These are phyloP conservation scores for Fistularia commersonii DNA, from an alignment of 2,797 vertebrate genomes.

Conservation along the genomic window DNA sequence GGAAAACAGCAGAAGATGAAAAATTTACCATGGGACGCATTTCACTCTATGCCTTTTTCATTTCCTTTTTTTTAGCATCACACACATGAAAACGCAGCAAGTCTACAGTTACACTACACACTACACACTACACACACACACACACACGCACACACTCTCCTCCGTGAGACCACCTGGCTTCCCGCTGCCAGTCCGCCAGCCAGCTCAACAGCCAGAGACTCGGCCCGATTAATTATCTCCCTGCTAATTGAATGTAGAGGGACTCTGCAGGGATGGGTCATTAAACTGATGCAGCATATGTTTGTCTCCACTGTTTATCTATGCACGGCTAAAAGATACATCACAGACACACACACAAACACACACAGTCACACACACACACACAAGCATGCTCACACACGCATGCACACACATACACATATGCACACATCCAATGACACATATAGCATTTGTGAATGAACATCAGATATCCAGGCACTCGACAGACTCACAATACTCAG, in stretches of 20 bases:
- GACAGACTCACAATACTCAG: no score
- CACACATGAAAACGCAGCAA: no score
- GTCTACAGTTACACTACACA: no score
- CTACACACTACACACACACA: slow-evolving; percentile 13
- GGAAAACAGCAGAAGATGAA: no score
- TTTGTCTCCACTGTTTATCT: slow-evolving; percentile 78
- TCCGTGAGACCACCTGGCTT: slow-evolving; percentile 71
- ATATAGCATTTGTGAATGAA: no score
- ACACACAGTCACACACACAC: slow-evolving; percentile 31
- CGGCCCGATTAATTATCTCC: slow-evolving; percentile 74
- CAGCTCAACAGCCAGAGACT: slow-evolving; percentile 66
- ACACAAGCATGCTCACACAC: slow-evolving; percentile 7
- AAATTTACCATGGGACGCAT: no score
- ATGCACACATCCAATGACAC: slow-evolving; percentile 25
- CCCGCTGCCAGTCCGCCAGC: slow-evolving; percentile 66
- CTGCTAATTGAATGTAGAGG: slow-evolving; percentile 79
- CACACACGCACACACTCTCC: slow-evolving; percentile 22
- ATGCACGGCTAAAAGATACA: slow-evolving; percentile 71
- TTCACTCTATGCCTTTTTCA: no score
- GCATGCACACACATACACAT: slow-evolving; percentile 10
- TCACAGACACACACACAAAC: slow-evolving; percentile 48
- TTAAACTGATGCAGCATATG: slow-evolving; percentile 74
- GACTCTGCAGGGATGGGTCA: slow-evolving; percentile 78
- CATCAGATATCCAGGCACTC: no score
- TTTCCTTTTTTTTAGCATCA: no score